Conservation (phyloP, 2,113 vertebrate species). For the Triplophysa tibetana region DNA sequence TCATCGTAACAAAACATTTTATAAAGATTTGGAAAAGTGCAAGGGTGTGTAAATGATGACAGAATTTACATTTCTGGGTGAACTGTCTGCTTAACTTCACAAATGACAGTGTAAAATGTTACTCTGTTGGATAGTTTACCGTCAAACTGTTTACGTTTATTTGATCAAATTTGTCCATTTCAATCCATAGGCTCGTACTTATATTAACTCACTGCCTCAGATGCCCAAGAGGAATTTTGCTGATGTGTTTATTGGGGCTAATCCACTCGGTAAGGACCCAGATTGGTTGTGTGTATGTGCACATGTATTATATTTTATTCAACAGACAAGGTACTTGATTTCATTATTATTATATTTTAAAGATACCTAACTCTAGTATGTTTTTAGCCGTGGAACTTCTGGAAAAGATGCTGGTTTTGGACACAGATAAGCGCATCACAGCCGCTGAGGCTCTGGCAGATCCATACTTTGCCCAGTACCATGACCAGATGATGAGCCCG, state of each 20-base stretch:
- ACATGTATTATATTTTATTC: neutral
- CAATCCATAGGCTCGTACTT: slow-evolving; percentile 88
- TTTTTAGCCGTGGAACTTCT: slow-evolving; percentile 89
- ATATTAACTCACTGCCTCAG: slow-evolving; percentile 91
- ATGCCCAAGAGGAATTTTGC: slow-evolving; percentile 98
- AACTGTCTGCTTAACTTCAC: no score
- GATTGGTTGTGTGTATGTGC: neutral
- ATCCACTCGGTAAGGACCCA: slow-evolving; percentile 84
- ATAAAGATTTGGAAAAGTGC: no score
- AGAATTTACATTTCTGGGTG: no score
- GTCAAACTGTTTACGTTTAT: no score
- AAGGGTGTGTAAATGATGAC: no score
- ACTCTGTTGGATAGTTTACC: no score
- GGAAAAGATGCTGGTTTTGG: slow-evolving; percentile 98
- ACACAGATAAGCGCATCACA: slow-evolving; percentile 95
- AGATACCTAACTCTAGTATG: neutral
- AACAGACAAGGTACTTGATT: neutral
- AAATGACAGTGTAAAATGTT: no score
- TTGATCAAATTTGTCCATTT: slow-evolving; percentile 47
- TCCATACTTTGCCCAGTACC: slow-evolving; percentile 91
- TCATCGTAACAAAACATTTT: no score
- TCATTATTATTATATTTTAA: no score
- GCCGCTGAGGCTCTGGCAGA: slow-evolving; percentile 92
- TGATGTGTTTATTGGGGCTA: slow-evolving; percentile 96
- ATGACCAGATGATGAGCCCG: slow-evolving; percentile 94